Evolutionary conservation across 1,140 invertebrate genomes (phyloP).

Genomic region (Anastrepha ludens): DNA sequence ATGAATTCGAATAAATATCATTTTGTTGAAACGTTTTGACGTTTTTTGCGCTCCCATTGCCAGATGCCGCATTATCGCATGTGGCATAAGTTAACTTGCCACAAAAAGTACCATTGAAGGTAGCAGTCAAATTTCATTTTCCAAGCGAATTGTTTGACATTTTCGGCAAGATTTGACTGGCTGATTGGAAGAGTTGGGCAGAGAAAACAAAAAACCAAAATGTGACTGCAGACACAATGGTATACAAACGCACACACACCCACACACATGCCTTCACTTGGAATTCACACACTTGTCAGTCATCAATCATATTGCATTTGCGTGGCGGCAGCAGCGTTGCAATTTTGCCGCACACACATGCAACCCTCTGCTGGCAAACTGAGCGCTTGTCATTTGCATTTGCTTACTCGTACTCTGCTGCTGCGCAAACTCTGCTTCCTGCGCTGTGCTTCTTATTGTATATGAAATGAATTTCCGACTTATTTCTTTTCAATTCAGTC

Average conservation of each 20-base stretch:
- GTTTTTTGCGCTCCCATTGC: neutral
- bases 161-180: slow-evolving; percentile 33
- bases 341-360: neutral
- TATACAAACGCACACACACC: too few species aligned
- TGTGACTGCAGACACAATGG: neutral
- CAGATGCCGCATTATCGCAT: neutral
- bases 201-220: neutral
- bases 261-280: neutral
- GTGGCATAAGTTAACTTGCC: neutral
- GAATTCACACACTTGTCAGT: slow-evolving; percentile 30
- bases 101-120: neutral
- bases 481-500: neutral
- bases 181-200: neutral
- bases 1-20: neutral
- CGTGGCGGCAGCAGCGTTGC: neutral
- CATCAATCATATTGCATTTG: slow-evolving; percentile 45
- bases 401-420: neutral
- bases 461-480: neutral
- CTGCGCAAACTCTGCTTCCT: neutral
- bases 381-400: slow-evolving; percentile 9
- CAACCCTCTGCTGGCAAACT: neutral
- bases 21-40: slow-evolving; percentile 42
- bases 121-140: neutral
- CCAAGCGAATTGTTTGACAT: slow-evolving; percentile 8
- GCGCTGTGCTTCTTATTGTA: neutral